Percentiles rank a stretch among this genome's conserved stretches.
phyloP scores from a whole-genome alignment of 1,140 invertebrate species.

The Macrobrachium rosenbergii region DNA sequence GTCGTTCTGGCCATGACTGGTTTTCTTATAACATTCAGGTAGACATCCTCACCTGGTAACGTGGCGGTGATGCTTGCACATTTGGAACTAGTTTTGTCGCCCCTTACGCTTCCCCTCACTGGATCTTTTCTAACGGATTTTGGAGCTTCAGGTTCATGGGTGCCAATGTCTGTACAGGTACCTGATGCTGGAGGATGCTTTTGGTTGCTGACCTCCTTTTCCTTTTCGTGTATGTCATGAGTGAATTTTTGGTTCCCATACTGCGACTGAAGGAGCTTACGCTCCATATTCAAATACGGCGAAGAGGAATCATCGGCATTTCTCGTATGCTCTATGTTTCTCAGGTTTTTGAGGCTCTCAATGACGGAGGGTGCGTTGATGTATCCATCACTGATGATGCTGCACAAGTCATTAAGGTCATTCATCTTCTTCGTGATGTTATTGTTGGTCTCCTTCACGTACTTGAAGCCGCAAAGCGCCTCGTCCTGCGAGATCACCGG shows the following conservation, averaged over 20 bases:
- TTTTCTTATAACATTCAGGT: constrained; percentile 43
- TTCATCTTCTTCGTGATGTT: constrained; percentile 3
- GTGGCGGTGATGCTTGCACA: constrained; percentile 16
- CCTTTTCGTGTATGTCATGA: too few relatives aligned
- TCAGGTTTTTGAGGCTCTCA: constrained; percentile 38
- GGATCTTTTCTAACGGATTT: not conserved
- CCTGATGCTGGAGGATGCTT: too few relatives aligned
- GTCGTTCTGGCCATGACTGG: constrained; percentile 16
- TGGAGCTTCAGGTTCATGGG: not conserved
- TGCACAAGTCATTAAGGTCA: not conserved
- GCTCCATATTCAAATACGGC: too few relatives aligned
- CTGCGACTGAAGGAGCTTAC: too few relatives aligned
- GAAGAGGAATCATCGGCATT: constrained; percentile 10
- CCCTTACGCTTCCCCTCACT: too few relatives aligned
- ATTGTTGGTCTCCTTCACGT: constrained; percentile 30
- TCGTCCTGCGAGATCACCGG: not conserved
- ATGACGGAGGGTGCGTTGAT: not conserved
- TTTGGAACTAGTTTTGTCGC: not conserved
- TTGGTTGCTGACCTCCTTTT: too few relatives aligned
- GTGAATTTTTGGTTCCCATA: too few relatives aligned
- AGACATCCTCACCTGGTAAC: constrained; percentile 28
- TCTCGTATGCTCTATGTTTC: constrained; percentile 31
- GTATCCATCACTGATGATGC: not conserved
- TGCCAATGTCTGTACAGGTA: too few relatives aligned
- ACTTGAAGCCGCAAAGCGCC: not conserved